Evolutionary conservation across 2,113 vertebrate species (phyloP), one percentile per base, ranked within the genome.

Genomic region (Tinamus guttatus): DNA sequence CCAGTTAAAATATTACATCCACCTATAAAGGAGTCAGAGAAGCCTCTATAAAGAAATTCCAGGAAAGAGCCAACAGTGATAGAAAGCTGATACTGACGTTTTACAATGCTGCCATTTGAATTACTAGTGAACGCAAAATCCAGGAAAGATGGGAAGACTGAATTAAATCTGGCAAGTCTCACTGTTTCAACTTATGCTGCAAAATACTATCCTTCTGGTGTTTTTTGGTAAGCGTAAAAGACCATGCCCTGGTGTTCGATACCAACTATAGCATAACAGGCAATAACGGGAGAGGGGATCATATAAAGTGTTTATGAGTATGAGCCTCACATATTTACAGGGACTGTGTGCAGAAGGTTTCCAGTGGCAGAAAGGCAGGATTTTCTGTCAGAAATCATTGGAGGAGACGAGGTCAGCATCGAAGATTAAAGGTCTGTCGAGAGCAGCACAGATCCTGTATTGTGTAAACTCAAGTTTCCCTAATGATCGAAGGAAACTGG

Each of bases 401-500:
- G 52, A 81, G 30, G 56, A 60, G 59, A n/a, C 73, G 70, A 91
- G 71, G 36, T 78, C 65, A 79, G 60, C 64, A 47, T 27, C 0
- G 0, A 86, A 89, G 40, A 81, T 83, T 63, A 89, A 93, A 94
- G 73, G 30, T 90, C 65, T 49, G 47, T 30, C 49, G 75, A 82
- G 90, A 71, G 58, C 13, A 40, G 52, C 30, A 75, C 80, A 93
- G 82, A 52, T 71, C 43, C 52, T 0, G 0, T 54, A 80, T 80
- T 90, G 64, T 88, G 41, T 60, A 75, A 91, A 87, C 16, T 67
- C n/a, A 11, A 13, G 7, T 85, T 96, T 87, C 94, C 64, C 87
- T 80, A 85, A 65, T 58, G 84, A 92, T 32, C 60, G 79, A 87
- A 86, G 80, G 79, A 93, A 95, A 81, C 51, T 27, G 30, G n/a